Evolutionary conservation across 2,797 vertebrate genomes (phyloP).

Genomic region (Channallabes apus): DNA sequence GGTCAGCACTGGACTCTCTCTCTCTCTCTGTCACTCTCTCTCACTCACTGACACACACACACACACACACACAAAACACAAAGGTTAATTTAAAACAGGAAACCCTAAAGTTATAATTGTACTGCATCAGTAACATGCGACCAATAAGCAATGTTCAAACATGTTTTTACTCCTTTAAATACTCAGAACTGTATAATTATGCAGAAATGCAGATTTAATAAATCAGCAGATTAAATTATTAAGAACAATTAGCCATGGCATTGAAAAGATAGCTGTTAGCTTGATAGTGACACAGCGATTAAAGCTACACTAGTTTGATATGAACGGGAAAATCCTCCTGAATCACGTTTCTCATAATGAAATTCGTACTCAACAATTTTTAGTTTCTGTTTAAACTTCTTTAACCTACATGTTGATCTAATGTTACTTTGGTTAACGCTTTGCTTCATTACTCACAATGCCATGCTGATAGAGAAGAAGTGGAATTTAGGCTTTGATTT

Average conservation of each 20-base stretch:
- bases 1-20: slow-evolving; percentile 31
- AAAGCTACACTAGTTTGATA: neutral
- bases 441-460: too few species aligned
- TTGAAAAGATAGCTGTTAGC: neutral
- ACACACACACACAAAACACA: neutral
- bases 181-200: neutral
- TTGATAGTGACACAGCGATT: neutral
- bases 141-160: neutral
- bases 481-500: neutral
- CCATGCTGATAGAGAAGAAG: neutral
- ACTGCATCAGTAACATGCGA: neutral
- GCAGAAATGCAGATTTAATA: neutral
- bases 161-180: neutral
- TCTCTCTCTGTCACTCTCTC: slow-evolving; percentile 16
- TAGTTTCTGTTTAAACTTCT: neutral
- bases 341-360: neutral
- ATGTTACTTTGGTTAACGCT: neutral
- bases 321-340: neutral
- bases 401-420: neutral
- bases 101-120: neutral
- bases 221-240: neutral
- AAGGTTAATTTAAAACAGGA: neutral
- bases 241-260: neutral
- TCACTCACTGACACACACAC: slow-evolving; percentile 2
- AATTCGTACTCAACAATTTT: neutral